Evolutionary conservation across 2,888 invertebrate species (phyloP).

Genomic region (Ornithoptera priamus): DNA sequence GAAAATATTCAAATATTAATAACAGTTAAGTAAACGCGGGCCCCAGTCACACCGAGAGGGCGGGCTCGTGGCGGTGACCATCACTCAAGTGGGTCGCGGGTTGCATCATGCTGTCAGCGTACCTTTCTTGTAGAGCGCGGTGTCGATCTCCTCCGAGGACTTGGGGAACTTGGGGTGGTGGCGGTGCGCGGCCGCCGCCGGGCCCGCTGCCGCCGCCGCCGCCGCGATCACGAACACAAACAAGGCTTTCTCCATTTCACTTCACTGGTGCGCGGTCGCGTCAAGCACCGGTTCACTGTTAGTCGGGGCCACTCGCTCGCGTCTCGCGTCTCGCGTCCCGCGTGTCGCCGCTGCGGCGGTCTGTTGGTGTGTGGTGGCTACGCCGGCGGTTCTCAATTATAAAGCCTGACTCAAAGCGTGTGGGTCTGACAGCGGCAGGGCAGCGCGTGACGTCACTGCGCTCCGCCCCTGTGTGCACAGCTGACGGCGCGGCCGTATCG

Average conservation of each 20-base stretch:
- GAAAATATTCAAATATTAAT: conserved; percentile 34
- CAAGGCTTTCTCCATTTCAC: conserved; percentile 59
- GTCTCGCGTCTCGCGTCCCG: conserved; percentile 22
- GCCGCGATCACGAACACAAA: conserved; percentile 55
- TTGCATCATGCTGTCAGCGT: conserved; percentile 39
- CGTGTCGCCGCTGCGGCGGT: conserved; percentile 60
- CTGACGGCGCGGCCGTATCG: conserved; percentile 39
- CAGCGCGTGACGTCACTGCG: conserved; percentile 48
- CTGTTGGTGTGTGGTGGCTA: conserved; percentile 57
- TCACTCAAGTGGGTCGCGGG: conserved; percentile 34
- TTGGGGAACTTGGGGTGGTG: conserved; percentile 64
- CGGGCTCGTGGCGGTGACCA: neutral
- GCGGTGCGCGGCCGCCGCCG: conserved; percentile 49
- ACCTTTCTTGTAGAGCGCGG: conserved; percentile 51
- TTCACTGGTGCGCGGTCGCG: conserved; percentile 36
- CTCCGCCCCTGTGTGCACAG: conserved; percentile 43
- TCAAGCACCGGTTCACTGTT: too few species aligned
- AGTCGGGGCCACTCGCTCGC: too few species aligned
- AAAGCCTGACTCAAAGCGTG: conserved; percentile 60
- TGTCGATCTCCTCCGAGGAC: conserved; percentile 42
- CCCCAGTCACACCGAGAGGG: too few species aligned
- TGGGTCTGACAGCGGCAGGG: conserved; percentile 42
- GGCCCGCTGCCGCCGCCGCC: conserved; percentile 50
- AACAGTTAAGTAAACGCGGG: conserved; percentile 5
- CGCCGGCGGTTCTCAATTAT: conserved; percentile 58